Evolutionary conservation across 2,113 vertebrate genomes (phyloP).

Genomic region (Morphnarchus princeps): DNA sequence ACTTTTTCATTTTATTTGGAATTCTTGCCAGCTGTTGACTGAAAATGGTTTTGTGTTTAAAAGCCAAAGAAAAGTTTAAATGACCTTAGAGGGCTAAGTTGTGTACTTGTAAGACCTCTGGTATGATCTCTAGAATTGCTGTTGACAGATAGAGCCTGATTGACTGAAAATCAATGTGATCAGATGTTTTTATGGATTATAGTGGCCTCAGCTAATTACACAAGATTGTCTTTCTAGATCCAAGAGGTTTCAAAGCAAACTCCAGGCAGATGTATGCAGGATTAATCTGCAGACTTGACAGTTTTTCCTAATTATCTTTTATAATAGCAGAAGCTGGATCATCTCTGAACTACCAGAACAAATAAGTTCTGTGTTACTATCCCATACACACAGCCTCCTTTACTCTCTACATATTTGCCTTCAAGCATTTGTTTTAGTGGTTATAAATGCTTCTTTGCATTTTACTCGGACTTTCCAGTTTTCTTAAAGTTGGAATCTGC

Average conservation of each 20-base stretch:
- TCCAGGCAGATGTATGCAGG: conserved; percentile 67
- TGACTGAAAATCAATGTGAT: conserved; percentile 80
- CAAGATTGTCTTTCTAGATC: conserved; percentile 77
- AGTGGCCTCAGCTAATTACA: conserved; percentile 75
- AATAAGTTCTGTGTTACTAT: conserved; percentile 22
- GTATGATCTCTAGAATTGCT: conserved; percentile 55
- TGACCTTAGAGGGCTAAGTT: conserved; percentile 64
- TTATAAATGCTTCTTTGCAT: background rate
- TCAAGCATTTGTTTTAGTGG: background rate
- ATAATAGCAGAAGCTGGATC: conserved; percentile 57
- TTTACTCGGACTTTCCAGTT: background rate
- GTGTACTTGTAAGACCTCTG: conserved; percentile 46
- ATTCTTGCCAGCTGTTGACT: background rate
- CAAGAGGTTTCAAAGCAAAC: conserved; percentile 70
- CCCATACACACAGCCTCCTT: background rate
- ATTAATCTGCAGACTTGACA: conserved; percentile 75
- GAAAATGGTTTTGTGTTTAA: conserved; percentile 48
- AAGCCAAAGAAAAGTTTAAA: conserved; percentile 63
- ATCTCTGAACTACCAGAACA: conserved; percentile 52
- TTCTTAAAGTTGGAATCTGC: background rate
- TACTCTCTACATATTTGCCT: background rate
- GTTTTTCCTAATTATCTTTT: conserved; percentile 74
- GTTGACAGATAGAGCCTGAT: conserved; percentile 72
- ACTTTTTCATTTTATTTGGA: background rate
- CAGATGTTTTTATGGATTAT: conserved; percentile 81